Percentiles rank a stretch among this genome's conserved stretches.
Evolutionary conservation across 2,113 vertebrate species (phyloP).

Genomic region (Sitta europaea): DNA sequence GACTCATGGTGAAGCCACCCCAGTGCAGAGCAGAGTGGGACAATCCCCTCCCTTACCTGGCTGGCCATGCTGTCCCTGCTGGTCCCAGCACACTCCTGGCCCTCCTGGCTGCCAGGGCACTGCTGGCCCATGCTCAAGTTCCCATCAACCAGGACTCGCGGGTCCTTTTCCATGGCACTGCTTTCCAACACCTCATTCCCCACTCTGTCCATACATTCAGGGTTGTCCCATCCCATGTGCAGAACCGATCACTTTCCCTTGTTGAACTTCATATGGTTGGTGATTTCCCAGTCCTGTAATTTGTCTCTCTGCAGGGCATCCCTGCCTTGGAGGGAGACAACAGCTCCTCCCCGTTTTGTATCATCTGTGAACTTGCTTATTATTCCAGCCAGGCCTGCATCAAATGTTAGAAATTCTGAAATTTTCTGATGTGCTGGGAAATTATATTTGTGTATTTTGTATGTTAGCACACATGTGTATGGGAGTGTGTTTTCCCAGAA

Average conservation of each 20-base stretch:
- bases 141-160: rapidly evolving
- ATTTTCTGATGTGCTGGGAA: background rate
- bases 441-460: background rate
- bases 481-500: background rate
- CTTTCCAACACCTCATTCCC: background rate
- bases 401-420: background rate
- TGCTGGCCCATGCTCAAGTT: background rate
- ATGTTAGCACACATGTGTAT: background rate
- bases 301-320: background rate
- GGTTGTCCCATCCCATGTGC: background rate
- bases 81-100: rapidly evolving
- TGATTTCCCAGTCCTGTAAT: background rate
- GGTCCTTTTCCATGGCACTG: background rate
- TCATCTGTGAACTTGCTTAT: background rate
- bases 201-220: rapidly evolving
- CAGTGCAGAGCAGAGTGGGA: background rate
- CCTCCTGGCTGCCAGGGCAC: background rate
- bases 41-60: rapidly evolving
- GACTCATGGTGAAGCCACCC: rapidly evolving
- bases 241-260: background rate
- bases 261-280: background rate
- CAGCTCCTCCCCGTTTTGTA: background rate
- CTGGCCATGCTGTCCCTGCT: rapidly evolving
- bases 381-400: background rate
- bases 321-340: background rate